Base-by-base conservation (phyloP, 2,797 vertebrate species). In the Oophaga sylvatica region DNA sequence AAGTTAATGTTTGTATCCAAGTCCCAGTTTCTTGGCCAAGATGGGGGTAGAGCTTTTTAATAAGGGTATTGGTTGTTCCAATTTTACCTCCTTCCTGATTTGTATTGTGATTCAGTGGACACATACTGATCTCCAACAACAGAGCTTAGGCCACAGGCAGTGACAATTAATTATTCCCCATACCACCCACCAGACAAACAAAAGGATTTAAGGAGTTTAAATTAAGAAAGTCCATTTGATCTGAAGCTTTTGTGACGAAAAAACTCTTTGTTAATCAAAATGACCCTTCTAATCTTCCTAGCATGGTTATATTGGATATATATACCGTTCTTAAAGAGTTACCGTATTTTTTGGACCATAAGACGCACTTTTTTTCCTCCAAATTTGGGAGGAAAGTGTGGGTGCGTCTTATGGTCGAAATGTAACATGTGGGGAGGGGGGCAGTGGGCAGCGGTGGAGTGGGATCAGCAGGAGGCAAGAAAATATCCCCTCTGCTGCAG, bases 131-230 rank as follows among this genome's bases (percentile, higher is more conserved):
- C 59, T 77, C 53, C 29, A 41, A 84, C 71, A 84, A 62, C 35
- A 76, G 70, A 77, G 71, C 63, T 84, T 62, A 84, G 59, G n/a
- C 22, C 59, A 45, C 60, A 45, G 70, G 59, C 59, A 65, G 48
- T 45, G 59, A 84, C 83, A 76, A 84, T 77, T 17, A 84, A 84
- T 84, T 17, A 76, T 84, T 77, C 75, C 35, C 57, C 56, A 73
- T 83, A 62, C 59, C 83, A 75, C 83, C 71, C 60, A 67, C 83
- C 3, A 70, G n/a, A 63, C 41, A 45, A 85, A 78, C 83, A 78
- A 65, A 76, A 77, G 60, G 26, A 41, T 77, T 63, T 41, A 56
- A 53, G 45, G 73, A 77, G 83, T 78, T 84, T 78, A 77, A 77
- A 65, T 85, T n/a, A 84, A 63, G 26, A 67, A 85, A 67, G 59